A percentile compares a stretch with the other conserved stretches of the same genome.
These are phyloP conservation scores for Lepidurus packardi DNA, from an alignment of 1,140 invertebrate genomes.

Conservation along the genomic window DNA sequence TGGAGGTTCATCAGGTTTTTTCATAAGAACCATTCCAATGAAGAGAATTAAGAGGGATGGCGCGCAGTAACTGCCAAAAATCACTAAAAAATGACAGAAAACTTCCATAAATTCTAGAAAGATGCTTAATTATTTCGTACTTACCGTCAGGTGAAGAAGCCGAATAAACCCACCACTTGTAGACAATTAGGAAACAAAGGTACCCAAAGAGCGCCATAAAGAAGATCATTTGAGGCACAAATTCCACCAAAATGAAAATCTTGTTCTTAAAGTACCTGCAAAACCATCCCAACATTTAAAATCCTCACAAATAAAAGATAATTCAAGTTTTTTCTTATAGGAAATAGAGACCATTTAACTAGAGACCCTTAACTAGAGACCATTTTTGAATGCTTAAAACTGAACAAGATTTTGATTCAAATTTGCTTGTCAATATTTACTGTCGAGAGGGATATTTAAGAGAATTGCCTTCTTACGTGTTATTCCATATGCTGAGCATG, in stretches of 20 bases:
- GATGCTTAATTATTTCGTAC: not conserved
- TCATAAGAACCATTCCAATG: conserved; percentile 47
- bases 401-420: conserved; percentile 28
- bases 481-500: conserved; percentile 51
- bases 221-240: conserved; percentile 46
- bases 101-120: not conserved
- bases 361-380: no score
- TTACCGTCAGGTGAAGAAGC: conserved; percentile 23
- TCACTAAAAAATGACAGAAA: conserved; percentile 27
- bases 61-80: conserved; percentile 40
- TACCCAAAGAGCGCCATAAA: conserved; percentile 45
- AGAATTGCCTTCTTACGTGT: conserved; percentile 38
- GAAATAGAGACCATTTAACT: no score
- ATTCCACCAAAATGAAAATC: conserved; percentile 43
- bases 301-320: not conserved
- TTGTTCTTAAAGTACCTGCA: conserved; percentile 42
- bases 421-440: not conserved
- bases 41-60: conserved; percentile 46
- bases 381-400: not conserved
- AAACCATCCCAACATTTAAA: not conserved
- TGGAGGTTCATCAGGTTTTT: conserved; percentile 19
- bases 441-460: not conserved
- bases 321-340: no score
- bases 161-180: conserved; percentile 44
- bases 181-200: conserved; percentile 43